Conservation (phyloP, 1,140 invertebrate genomes). For the Drosophila takahashii region DNA sequence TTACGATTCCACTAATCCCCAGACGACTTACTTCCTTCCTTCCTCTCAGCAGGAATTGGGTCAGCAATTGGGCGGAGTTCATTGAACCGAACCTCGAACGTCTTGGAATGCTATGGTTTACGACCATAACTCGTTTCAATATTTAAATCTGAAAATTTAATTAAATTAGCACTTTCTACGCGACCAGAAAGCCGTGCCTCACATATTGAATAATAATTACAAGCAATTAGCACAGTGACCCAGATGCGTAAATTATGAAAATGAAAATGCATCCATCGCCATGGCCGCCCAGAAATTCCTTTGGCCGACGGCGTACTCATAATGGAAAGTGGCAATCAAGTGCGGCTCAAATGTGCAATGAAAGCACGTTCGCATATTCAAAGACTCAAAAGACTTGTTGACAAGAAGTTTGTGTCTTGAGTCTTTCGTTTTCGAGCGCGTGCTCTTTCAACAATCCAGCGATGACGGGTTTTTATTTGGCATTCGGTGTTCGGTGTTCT, state of each 20-base stretch:
- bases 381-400: constrained; percentile 6
- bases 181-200: constrained; percentile 28
- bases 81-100: constrained; percentile 15
- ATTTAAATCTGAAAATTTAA: constrained; percentile 67
- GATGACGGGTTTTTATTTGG: constrained; percentile 40
- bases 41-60: constrained; percentile 21
- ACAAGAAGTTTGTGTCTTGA: constrained; percentile 61
- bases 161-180: constrained; percentile 79
- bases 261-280: constrained; percentile 26
- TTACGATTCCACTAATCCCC: constrained; percentile 6
- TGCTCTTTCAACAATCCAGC: constrained; percentile 27
- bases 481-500: constrained; percentile 19
- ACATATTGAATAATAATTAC: constrained; percentile 80
- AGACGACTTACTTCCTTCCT: constrained; percentile 5
- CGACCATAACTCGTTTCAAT: constrained; percentile 50
- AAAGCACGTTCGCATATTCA: constrained; percentile 34
- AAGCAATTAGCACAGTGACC: constrained; percentile 74
- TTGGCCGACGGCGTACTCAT: constrained; percentile 5
- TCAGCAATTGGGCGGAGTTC: constrained; percentile 21
- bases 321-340: constrained; percentile 53
- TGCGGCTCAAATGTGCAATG: constrained; percentile 37
- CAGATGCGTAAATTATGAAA: constrained; percentile 66
- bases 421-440: constrained; percentile 55
- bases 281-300: constrained; percentile 36
- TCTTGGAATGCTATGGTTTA: constrained; percentile 15